Base-by-base conservation (phyloP, 2,888 invertebrate genomes). In the Oligia fasciuncula region DNA sequence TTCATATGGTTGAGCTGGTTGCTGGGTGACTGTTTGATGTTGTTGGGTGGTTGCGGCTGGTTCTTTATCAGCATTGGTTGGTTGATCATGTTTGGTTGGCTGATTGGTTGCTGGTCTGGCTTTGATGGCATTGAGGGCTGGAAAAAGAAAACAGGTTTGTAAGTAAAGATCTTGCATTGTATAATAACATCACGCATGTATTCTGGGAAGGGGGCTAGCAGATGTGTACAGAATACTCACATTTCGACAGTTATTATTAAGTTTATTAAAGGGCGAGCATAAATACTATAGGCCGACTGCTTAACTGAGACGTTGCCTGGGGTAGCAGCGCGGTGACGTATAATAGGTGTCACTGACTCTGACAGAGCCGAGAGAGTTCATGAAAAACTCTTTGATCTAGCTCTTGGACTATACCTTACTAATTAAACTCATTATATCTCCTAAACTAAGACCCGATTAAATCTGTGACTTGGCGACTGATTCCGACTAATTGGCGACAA, bases 91-190 rank as follows among this genome's bases (percentile, higher is more conserved):
- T 84, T 89, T 62, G 76, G 79, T 82, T 82, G 91, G 85, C 73
- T 90, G n/a, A 88, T 68, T 49, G 74, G 90, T 79, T 91, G 92
- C 40, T 94, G 92, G n/a, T 94, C 93, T 1, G 91, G 89, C 91
- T 96, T 95, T 67, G 84, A 35, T 86, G 92, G 93, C 77, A 94
- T 91, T 86, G 91, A 76, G 85, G 94, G 95, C 96, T 96, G 92
- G 17, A 82, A 87, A 70, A 35, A 43, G 13, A 57, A 67, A 51
- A n/a, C 65, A 54, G 3, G 49, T 3, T 35, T 11, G 46, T 43
- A 40, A 66, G 19, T 69, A 46, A n/a, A 67, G 43, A 40, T 65
- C n/a, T 60, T 60, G n/a, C 19, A 11, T 4, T n/a, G 11, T 60
- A n/a, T 60, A 60, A 60, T 60, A 62, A 6, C 60, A n/a, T n/a